Base-by-base conservation (phyloP, 2,113 vertebrate species). In the Trichomycterus rosablanca region DNA sequence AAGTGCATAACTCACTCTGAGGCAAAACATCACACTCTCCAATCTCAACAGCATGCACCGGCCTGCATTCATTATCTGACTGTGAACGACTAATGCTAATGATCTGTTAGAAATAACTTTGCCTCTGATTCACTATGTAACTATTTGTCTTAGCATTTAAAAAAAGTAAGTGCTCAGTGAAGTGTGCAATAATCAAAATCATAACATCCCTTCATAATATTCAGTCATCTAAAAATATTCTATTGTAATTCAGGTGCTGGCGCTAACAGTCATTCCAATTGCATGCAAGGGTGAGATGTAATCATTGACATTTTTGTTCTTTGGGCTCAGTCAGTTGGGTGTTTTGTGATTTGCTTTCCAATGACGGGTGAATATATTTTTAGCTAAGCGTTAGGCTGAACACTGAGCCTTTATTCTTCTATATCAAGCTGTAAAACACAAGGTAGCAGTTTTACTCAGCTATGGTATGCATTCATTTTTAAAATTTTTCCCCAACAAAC, bases 301-400 rank as follows among this genome's bases (percentile, higher is more conserved):
- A 43, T 46, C 54, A 51, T 7, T 58, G 53, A 50, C 45, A 22
- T 66, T 58, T 66, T n/a, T 58, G 53, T 30, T 50, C 34, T 50
- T 50, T 14, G 26, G 18, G 15, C 43, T 18, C 42, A 43, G 24
- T 30, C 12, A n/a, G n/a, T n/a, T n/a, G n/a, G n/a, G n/a, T 55
- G 40, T 37, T 5, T 35, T 51, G 23, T 49, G 15, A 28, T 56
- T 28, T 56, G 52, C 20, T 49, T 65, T 56, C 20, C 49, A 49
- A 48, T 40, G 34, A n/a, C n/a, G n/a, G n/a, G n/a, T n/a, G n/a
- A n/a, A n/a, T n/a, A n/a, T n/a, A n/a, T n/a, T n/a, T n/a, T n/a
- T n/a, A n/a, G n/a, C n/a, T n/a, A n/a, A n/a, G n/a, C n/a, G n/a
- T n/a, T n/a, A n/a, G n/a, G n/a, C n/a, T n/a, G n/a, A n/a, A n/a